phyloP scores from a whole-genome alignment of 2,113 vertebrate species.

The Apodemus sylvaticus region DNA sequence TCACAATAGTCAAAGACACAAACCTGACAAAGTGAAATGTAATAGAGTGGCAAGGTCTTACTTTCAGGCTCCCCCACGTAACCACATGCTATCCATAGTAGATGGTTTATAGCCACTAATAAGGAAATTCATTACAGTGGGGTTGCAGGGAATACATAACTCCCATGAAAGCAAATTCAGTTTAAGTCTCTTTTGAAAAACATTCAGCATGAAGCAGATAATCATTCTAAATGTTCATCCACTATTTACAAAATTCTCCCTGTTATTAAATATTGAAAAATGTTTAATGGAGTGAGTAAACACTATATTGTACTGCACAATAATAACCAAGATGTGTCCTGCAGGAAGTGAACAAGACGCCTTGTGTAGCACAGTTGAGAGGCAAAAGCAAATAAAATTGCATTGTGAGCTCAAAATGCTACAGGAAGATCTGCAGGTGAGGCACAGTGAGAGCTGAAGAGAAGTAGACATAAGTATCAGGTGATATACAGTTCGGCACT shows the following conservation, averaged over 20 bases:
- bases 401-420: not conserved
- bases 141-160: not conserved
- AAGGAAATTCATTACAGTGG: conserved; percentile 19
- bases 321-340: not conserved
- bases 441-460: not conserved
- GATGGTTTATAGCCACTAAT: not conserved
- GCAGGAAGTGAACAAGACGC: not conserved
- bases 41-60: not conserved
- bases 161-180: not conserved
- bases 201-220: not conserved
- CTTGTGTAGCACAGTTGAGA: not conserved
- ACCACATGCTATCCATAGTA: not conserved
- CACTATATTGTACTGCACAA: not conserved
- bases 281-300: not conserved
- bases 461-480: not conserved
- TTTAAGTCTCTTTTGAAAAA: not conserved
- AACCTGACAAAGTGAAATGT: not conserved
- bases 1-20: conserved; percentile 6
- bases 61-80: not conserved
- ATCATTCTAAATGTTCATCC: not conserved
- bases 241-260: conserved; percentile 13
- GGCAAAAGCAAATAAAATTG: conserved; percentile 39
- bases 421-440: not conserved
- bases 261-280: not conserved
- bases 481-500: not conserved